phyloP scores from a whole-genome alignment of 2,797 vertebrate species.

The Danio kyathit region DNA sequence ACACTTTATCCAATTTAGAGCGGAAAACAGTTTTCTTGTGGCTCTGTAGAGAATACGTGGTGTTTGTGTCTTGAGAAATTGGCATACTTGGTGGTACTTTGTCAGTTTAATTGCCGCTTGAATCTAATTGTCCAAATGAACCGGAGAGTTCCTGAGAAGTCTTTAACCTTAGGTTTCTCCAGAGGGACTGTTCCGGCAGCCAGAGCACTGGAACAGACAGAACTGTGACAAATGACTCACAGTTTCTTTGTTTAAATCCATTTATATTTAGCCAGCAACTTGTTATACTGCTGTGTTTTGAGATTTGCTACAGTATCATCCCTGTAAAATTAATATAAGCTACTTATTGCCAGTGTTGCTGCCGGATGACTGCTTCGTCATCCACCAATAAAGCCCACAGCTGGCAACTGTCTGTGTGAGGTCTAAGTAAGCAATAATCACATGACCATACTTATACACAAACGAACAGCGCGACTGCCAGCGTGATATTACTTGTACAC shows the following conservation, averaged over 20 bases:
- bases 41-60: not conserved
- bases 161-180: not conserved
- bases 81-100: constrained; percentile 5
- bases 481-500: not conserved
- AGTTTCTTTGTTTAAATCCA: not conserved
- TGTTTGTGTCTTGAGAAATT: not conserved
- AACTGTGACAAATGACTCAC: not conserved
- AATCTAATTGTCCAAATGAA: not conserved
- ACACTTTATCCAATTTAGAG: not conserved
- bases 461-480: not conserved
- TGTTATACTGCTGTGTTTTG: not conserved
- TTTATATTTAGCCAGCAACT: not conserved
- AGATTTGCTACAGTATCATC: not conserved
- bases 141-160: not conserved
- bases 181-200: not conserved
- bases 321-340: not conserved
- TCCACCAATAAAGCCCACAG: constrained; percentile 1
- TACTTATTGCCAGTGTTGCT: not conserved
- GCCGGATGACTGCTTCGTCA: not conserved
- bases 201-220: not conserved
- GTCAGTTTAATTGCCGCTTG: not conserved
- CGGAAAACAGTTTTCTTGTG: not conserved
- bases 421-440: not conserved
- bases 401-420: not conserved
- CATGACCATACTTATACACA: not conserved